Percentiles rank a stretch among this genome's conserved stretches.
These are phyloP conservation scores for Sinocyclocheilus anophthalmus DNA, from an alignment of 2,113 vertebrate species.

Conservation along the genomic window DNA sequence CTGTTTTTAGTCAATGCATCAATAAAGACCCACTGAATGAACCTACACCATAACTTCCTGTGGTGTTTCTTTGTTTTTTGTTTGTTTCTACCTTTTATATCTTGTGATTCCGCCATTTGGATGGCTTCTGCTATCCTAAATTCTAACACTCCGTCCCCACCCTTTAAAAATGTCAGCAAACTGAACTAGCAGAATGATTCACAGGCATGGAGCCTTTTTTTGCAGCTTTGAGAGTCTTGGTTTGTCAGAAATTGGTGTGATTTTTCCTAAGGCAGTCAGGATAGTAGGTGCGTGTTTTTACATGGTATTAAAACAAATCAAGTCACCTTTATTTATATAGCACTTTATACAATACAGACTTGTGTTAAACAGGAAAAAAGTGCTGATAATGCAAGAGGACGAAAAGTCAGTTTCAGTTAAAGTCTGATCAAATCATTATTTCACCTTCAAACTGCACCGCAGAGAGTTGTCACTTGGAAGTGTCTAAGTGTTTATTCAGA, in stretches of 20 bases:
- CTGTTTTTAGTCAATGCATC: conserved; percentile 69
- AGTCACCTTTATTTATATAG: no score
- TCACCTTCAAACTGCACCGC: neutral
- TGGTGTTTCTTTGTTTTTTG: neutral
- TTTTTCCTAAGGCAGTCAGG: no score
- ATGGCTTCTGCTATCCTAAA: neutral
- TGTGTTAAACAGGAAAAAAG: no score
- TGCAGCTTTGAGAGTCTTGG: neutral
- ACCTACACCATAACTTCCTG: conserved; percentile 36
- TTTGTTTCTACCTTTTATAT: neutral
- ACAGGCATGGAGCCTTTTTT: neutral
- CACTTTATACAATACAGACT: no score
- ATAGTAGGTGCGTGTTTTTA: no score
- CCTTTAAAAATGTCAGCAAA: neutral
- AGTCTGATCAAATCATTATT: no score
- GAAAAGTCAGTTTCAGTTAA: no score
- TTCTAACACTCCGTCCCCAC: neutral
- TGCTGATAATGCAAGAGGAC: no score
- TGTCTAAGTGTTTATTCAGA: neutral
- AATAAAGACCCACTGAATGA: conserved; percentile 78
- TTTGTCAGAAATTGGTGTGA: neutral
- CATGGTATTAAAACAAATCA: no score
- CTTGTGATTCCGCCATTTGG: neutral
- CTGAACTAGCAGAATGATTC: neutral
- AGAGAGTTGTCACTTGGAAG: neutral